Base-by-base conservation (phyloP, 2,797 vertebrate genomes). In the Hapalemur alaotrensis region DNA sequence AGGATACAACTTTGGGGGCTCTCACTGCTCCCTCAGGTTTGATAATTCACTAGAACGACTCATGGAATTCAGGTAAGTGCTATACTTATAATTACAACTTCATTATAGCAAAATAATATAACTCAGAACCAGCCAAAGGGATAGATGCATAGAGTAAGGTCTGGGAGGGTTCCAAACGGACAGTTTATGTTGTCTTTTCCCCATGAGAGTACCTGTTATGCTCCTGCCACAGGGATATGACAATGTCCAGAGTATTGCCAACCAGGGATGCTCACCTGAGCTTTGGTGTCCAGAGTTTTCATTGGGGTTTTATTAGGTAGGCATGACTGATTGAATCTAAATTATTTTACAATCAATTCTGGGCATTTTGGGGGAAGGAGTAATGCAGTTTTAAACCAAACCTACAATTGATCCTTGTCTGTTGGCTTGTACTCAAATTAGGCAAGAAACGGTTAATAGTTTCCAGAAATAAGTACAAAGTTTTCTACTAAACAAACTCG, bases 391-490 rank as follows among this genome's bases (percentile, higher is more conserved):
- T 88, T 88, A 93, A 92, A 48, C 4, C 10, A 92, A 78, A 78
- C 43, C 22, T 41, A 73, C 9, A 84, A 3, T 3, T 78, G 7
- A 3, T 30, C 65, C 57, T 84, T 70, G 13, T 52, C 17, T 63
- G 9, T 43, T 54, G 15, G 17, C n/a, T 76, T 84, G 41, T 61
- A 46, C 13, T 80, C 48, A 89, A 96, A 94, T 82, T 88, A 76
- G 67, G 13, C 23, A 90, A 92, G 81, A 65, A 78, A 94, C 0
- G 15, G 11, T 63, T 75, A 61, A 35, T 18, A 67, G 14, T 73
- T 97, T 94, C 18, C 61, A 89, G 93, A 96, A 75, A 38, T 48
- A 81, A 88, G 35, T 67, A 15, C 18, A 96, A 78, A 88, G 0
- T 0, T 83, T 95, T 79, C n/a, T 82, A 80, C 50, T 50, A 48